These are phyloP conservation scores for Toxotes jaculatrix DNA, from an alignment of 2,113 vertebrate genomes.

Conservation along the genomic window DNA sequence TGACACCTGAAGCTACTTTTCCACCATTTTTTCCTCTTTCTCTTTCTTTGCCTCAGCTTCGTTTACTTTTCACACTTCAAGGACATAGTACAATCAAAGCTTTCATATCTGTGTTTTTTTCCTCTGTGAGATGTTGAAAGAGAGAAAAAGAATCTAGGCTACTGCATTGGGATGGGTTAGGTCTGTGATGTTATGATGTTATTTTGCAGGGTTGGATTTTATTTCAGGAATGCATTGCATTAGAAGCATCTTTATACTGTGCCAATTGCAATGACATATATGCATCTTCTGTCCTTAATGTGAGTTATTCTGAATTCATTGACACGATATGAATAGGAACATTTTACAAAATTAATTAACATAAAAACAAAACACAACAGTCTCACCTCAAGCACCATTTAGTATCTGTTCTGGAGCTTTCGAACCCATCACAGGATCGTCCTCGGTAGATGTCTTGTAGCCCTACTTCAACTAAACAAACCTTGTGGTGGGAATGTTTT, in stretches of 20 bases:
- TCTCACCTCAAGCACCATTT: background rate
- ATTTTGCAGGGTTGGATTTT: conserved; percentile 43
- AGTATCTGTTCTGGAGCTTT: background rate
- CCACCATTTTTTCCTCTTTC: background rate
- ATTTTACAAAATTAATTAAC: background rate
- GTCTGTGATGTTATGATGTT: conserved; percentile 58
- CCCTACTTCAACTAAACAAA: background rate
- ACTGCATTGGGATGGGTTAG: conserved; percentile 44
- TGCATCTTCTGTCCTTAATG: conserved; percentile 17
- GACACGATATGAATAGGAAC: background rate
- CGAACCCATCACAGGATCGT: background rate
- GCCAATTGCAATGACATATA: conserved; percentile 6
- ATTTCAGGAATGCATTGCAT: conserved; percentile 59
- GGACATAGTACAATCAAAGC: conserved; percentile 71
- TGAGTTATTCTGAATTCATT: conserved; percentile 18
- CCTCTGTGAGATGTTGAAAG: conserved; percentile 58
- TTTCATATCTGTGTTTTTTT: conserved; percentile 55
- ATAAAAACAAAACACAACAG: background rate
- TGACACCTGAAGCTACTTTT: conserved; percentile 67
- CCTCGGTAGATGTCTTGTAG: background rate
- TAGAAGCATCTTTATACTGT: conserved; percentile 16
- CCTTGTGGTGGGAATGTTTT: background rate
- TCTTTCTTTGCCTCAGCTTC: conserved; percentile 26
- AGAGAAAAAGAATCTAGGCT: conserved; percentile 50
- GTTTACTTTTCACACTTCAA: conserved; percentile 76